These are phyloP conservation scores for Cercopithecus petaurista DNA, from an alignment of 2,797 vertebrate genomes.

Conservation along the genomic window DNA sequence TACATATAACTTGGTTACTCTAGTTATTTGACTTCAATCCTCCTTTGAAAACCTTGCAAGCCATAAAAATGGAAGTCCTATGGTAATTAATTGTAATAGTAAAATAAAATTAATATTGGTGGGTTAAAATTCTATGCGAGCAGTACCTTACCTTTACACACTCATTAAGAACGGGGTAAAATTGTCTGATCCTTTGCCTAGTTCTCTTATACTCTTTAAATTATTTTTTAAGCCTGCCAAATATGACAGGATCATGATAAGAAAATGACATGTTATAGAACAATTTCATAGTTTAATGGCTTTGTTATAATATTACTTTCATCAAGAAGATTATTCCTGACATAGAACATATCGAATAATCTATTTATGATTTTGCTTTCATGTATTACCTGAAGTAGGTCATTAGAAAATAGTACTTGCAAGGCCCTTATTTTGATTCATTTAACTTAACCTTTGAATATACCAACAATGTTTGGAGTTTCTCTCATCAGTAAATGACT, in stretches of 20 bases:
- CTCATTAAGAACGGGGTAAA: not conserved
- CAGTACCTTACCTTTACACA: not conserved
- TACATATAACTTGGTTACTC: not conserved
- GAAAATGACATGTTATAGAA: not conserved
- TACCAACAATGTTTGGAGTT: slow-evolving; percentile 24
- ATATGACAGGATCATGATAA: not conserved
- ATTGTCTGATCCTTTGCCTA: not conserved
- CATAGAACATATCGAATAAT: not conserved
- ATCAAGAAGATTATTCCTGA: not conserved
- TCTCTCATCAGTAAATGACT: not conserved
- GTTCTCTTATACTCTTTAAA: not conserved
- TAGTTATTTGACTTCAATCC: not conserved
- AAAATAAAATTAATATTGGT: not conserved
- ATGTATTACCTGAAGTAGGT: slow-evolving; percentile 23
- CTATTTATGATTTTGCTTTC: slow-evolving; percentile 52
- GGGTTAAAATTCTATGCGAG: not conserved
- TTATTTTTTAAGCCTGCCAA: not conserved
- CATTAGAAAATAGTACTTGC: not conserved
- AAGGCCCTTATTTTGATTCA: not conserved
- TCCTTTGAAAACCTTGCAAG: not conserved
- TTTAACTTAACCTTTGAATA: not conserved
- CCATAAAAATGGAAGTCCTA: not conserved
- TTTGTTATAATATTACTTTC: not conserved
- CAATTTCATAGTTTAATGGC: not conserved
- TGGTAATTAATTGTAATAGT: not conserved